Base-by-base conservation (phyloP, 2,888 invertebrate species). In the Theodoxus fluviatilis region DNA sequence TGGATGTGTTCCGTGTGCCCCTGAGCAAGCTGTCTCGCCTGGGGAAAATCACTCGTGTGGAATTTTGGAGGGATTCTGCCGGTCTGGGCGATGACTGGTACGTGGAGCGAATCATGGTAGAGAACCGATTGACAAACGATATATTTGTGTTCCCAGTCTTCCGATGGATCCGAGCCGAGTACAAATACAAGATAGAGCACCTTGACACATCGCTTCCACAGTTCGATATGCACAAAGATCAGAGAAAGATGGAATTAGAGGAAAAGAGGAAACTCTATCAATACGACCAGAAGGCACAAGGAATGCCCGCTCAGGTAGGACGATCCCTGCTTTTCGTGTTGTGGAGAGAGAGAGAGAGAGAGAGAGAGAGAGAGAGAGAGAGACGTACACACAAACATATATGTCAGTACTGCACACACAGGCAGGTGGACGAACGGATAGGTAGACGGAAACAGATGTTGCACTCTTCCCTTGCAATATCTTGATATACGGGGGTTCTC, bases 121-220 rank as follows among this genome's bases (percentile, higher is more conserved):
- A 82, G 64, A 82, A 83, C 71, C 73, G 80, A 33, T 75, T 78
- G 35, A 79, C 78, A 4, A 79, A 82, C 37, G 74, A 74, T 22
- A 80, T 79, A 35, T 84, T 75, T 70, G 78, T 81, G 35, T 86
- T 86, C 74, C 89, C 89, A 0, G 81, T 89, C 15, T 82, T 86
- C 73, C 81, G 88, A 37, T 89, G 88, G 88, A 83, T 89, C 68
- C 80, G 82, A 40, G 76, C 85, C 7, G 78, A 85, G 64, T 77
- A 73, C 33, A 81, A 82, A 38, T 87, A 88, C 75, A 73, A 83
- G 49, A 83, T 89, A 66, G 75, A 81, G 33, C 84, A 86, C 74
- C 84, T 83, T 73, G 88, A 88, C 74, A 85, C 86, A 3, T 79
- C 81, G 68, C 79, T 89, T 43, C 89, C 89, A 0, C 87, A 88